These are phyloP conservation scores for Cyclina sinensis DNA, from an alignment of 1,140 invertebrate species.

Conservation along the genomic window DNA sequence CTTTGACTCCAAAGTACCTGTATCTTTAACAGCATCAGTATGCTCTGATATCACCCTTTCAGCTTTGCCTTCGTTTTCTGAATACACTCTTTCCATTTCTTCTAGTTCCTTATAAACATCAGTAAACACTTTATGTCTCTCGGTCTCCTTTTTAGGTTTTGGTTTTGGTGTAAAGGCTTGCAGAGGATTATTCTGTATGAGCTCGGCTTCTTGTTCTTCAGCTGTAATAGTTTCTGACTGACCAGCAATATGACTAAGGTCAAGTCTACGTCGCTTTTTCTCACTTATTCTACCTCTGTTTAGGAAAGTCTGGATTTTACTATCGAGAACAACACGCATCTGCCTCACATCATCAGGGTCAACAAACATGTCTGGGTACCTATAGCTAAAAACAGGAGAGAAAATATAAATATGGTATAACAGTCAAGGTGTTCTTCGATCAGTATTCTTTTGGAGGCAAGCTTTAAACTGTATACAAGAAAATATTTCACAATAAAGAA, in stretches of 20 bases:
- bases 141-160: not conserved
- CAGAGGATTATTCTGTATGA: slow-evolving; percentile 15
- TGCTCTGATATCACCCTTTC: not conserved
- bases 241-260: not conserved
- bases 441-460: no score
- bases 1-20: not conserved
- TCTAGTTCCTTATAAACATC: slow-evolving; percentile 20
- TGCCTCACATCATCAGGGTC: slow-evolving; percentile 20
- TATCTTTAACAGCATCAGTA: not conserved
- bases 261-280: not conserved
- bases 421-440: not conserved
- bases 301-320: slow-evolving; percentile 20
- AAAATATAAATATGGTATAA: not conserved
- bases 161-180: slow-evolving; percentile 27
- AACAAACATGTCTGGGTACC: slow-evolving; percentile 47
- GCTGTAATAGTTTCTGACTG: not conserved
- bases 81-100: not conserved
- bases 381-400: not conserved
- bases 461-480: no score
- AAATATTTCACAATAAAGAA: no score
- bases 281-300: not conserved
- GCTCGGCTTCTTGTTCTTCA: not conserved
- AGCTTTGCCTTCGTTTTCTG: not conserved
- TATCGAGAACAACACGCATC: not conserved
- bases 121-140: slow-evolving; percentile 12